These are phyloP conservation scores for Drosophila orosa DNA, from an alignment of 1,140 invertebrate species.

Conservation along the genomic window DNA sequence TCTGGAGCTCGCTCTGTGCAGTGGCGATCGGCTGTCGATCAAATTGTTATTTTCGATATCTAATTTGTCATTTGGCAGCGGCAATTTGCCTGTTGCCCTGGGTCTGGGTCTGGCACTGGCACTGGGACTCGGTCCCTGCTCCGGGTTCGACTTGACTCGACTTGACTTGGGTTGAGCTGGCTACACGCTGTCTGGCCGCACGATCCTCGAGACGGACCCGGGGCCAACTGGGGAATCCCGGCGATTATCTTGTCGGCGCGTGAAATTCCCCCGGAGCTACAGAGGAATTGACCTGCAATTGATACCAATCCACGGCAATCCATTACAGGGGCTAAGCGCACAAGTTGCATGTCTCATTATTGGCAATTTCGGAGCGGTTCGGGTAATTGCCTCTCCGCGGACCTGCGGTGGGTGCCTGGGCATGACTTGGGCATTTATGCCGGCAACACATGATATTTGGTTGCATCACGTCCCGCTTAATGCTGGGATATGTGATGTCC, in stretches of 20 bases:
- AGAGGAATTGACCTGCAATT: conserved; percentile 83
- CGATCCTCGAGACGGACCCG: conserved; percentile 60
- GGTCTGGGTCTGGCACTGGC: conserved; percentile 9
- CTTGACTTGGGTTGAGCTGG: conserved; percentile 26
- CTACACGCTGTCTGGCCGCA: conserved; percentile 77
- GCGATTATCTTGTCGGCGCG: conserved; percentile 82
- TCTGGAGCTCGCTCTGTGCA: conserved; percentile 30
- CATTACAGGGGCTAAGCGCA: conserved; percentile 82
- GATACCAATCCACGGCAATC: conserved; percentile 83
- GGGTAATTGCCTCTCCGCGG: conserved; percentile 60
- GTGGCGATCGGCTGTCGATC: conserved; percentile 81
- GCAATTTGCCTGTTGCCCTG: conserved; percentile 50
- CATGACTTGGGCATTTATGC: conserved; percentile 66
- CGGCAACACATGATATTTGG: conserved; percentile 51
- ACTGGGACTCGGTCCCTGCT: conserved; percentile 7
- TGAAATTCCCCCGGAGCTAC: conserved; percentile 67
- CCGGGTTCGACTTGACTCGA: conserved; percentile 24
- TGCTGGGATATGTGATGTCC: conserved; percentile 19
- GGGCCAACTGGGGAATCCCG: conserved; percentile 82
- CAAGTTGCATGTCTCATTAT: conserved; percentile 84
- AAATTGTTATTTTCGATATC: conserved; percentile 82
- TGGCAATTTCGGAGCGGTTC: conserved; percentile 79
- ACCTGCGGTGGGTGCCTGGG: conserved; percentile 38
- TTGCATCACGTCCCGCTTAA: conserved; percentile 52
- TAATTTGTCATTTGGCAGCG: conserved; percentile 82